These are phyloP conservation scores for Chrysotoxum bicinctum DNA, from an alignment of 2,888 invertebrate genomes.

Conservation along the genomic window DNA sequence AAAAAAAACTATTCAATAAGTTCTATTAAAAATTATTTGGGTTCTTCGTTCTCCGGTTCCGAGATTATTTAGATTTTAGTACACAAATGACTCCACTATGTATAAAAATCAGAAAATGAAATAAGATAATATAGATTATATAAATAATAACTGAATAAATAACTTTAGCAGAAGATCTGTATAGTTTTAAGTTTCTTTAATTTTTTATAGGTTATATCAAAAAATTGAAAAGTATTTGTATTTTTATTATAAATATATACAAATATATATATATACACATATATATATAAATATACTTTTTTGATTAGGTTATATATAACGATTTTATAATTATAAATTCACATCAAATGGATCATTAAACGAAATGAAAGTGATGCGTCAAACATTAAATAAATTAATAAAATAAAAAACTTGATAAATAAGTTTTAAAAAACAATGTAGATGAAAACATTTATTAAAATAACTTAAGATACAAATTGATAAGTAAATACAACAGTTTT, in stretches of 20 bases:
- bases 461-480: slow-evolving; percentile 62
- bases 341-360: slow-evolving; percentile 51
- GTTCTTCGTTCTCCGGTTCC: too few relatives aligned
- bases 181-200: slow-evolving; percentile 45
- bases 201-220: slow-evolving; percentile 49
- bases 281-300: slow-evolving; percentile 13
- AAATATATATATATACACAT: slow-evolving; percentile 38
- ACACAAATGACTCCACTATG: too few relatives aligned
- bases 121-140: slow-evolving; percentile 64
- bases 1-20: too few relatives aligned
- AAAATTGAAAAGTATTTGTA: slow-evolving; percentile 44
- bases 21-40: too few relatives aligned
- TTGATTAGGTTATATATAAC: slow-evolving; percentile 57
- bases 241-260: slow-evolving; percentile 62
- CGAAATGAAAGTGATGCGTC: slow-evolving; percentile 66
- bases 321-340: slow-evolving; percentile 64
- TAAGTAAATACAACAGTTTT: slow-evolving; percentile 72
- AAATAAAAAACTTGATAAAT: slow-evolving; percentile 16
- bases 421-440: slow-evolving; percentile 54
- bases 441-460: slow-evolving; percentile 51
- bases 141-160: slow-evolving; percentile 26
- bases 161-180: background rate
- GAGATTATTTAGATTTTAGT: too few relatives aligned
- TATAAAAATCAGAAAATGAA: slow-evolving; percentile 39
- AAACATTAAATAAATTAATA: slow-evolving; percentile 11